Evolutionary conservation across 1,140 invertebrate genomes (phyloP), one percentile per base, ranked within the genome.

Genomic region (Lepidurus packardi): DNA sequence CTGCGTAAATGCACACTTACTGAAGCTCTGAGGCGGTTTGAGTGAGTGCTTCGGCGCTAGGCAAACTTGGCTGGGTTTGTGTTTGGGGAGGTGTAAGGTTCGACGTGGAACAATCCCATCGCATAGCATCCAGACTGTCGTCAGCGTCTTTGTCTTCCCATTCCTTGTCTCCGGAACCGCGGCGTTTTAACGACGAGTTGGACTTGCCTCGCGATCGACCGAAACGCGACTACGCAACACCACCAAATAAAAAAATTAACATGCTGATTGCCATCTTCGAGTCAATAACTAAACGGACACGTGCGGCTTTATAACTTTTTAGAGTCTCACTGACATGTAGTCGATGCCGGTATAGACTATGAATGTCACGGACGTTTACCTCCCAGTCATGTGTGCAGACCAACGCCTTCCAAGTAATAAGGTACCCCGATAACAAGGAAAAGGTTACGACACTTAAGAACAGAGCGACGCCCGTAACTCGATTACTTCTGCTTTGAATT

Each of bases 121-220:
- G 53, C 13, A 65, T 65, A 65, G 53, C 13, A 65, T 65, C 53
- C 13, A 21, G 13, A 21, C 53, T 3, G 53, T 16, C 53, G 1
- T 65, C 53, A 65, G 16, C 53, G n/a, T 21, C 16, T 8, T 65
- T 65, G 1, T 65, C 53, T 21, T n/a, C 53, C 6, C 53, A 65
- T 65, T 65, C 53, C 21, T 65, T 65, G 53, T 65, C 53, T 65
- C 16, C 13, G 16, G 53, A 65, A 16, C 53, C 53, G 3, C 53
- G 53, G 53, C 53, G 53, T 21, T 65, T 65, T 21, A 65, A 65
- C 16, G 53, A 65, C 53, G 53, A 65, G 53, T 21, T 65, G 53
- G 53, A 16, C 53, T 65, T 65, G 53, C 53, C 53, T 21, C 53
- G 16, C 53, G 53, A 65, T 65, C 53, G 53, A 65, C 53, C 21